A percentile compares a stretch with the other conserved stretches of the same genome.
phyloP scores from a whole-genome alignment of 2,113 vertebrate genomes.

The Sprattus sprattus region DNA sequence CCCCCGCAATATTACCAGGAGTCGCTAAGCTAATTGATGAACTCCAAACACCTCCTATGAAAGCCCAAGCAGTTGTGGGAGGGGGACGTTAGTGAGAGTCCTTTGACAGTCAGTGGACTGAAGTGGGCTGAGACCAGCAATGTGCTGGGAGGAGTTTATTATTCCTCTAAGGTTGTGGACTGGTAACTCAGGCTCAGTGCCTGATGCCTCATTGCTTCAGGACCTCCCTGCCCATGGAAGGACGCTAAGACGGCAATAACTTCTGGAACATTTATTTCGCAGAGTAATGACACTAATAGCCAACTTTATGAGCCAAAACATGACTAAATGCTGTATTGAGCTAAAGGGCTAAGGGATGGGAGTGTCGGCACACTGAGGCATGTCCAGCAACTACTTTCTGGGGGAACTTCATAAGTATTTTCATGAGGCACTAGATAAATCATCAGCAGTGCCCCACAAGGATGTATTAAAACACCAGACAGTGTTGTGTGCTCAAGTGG shows the following conservation, averaged over 20 bases:
- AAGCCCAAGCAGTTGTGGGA: not conserved
- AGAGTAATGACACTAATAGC: not conserved
- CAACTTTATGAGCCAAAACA: constrained; percentile 35
- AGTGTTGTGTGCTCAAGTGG: not conserved
- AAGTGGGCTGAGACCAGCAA: not conserved
- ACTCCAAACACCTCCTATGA: not conserved
- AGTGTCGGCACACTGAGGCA: not conserved
- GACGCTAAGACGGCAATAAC: not conserved
- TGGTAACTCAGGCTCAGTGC: not conserved
- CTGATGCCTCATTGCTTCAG: not conserved
- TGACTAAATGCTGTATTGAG: constrained; percentile 2
- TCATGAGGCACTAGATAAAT: not conserved
- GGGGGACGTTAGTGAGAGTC: not conserved
- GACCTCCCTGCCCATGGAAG: not conserved
- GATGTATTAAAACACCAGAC: not conserved
- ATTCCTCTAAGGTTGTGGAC: not conserved
- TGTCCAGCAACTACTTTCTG: not conserved
- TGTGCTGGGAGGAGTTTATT: not conserved
- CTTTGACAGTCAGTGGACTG: not conserved
- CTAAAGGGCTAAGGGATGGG: not conserved
- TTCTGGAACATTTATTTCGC: not conserved
- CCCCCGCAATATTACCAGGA: not conserved
- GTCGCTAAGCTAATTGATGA: not conserved
- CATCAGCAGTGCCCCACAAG: not conserved
- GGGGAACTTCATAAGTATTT: not conserved